Evolutionary conservation across 2,113 vertebrate species (phyloP).

Genomic region (Thinocorus orbignyianus): DNA sequence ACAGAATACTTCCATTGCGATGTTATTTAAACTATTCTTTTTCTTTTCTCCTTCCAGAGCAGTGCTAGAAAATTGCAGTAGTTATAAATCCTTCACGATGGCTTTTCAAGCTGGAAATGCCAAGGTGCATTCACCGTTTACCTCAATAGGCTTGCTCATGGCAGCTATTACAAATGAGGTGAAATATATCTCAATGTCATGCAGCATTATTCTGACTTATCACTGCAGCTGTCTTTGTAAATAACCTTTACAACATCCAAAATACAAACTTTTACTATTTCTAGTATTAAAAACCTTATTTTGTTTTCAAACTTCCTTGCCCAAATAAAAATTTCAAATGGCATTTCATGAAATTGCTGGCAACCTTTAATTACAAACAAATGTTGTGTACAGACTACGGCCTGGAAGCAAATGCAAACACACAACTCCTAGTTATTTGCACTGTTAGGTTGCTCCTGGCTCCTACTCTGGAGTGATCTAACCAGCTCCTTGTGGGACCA

Average conservation of each 20-base stretch:
- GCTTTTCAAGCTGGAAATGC: conserved; percentile 48
- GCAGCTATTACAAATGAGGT: conserved; percentile 13
- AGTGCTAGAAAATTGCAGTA: neutral
- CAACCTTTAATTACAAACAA: neutral
- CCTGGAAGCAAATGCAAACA: neutral
- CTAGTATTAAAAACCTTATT: neutral
- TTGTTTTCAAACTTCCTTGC: neutral
- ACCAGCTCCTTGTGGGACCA: neutral
- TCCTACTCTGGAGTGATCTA: neutral
- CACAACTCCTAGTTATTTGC: neutral
- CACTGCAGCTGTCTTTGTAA: neutral
- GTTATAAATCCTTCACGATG: conserved; percentile 32
- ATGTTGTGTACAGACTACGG: neutral
- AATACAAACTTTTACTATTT: neutral
- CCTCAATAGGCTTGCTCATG: neutral
- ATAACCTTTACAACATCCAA: neutral
- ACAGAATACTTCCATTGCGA: neutral
- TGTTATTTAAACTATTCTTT: neutral
- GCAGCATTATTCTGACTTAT: neutral
- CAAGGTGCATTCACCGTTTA: conserved; percentile 25
- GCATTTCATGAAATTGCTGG: neutral
- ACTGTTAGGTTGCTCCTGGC: neutral
- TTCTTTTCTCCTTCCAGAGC: neutral
- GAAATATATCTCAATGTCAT: neutral
- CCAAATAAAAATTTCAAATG: neutral